Evolutionary conservation across 2,113 vertebrate species (phyloP), one percentile per base, ranked within the genome.

Genomic region (Perognathus longimembris): DNA sequence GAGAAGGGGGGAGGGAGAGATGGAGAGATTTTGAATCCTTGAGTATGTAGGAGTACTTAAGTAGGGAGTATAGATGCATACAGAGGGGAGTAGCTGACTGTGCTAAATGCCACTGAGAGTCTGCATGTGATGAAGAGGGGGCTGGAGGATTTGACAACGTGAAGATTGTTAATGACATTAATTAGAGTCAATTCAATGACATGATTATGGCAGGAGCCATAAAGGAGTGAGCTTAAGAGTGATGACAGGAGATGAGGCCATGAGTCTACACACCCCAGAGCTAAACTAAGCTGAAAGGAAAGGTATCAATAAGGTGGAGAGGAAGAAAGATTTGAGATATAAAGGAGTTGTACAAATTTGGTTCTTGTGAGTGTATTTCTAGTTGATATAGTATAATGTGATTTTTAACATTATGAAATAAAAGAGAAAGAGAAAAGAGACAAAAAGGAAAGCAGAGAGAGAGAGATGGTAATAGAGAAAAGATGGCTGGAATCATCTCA

Each of bases 181-280:
- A 92, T 88, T 88, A 74, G 45, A 70, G 10, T 30, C 32, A 38
- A 73, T 88, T 73, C 79, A 63, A 38, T 73, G 50, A 45, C 73
- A 77, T 7, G 32, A 63, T 50, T 57, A 54, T 78, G 74, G 42
- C 61, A 79, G 54, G 54, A 42, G 34, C n/a, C 66, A 81, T 38
- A 61, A 50, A 85, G 14, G 14, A 79, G 1, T 12, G 21, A 2
- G 6, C 73, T 76, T 90, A 67, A 76, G 66, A 64, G n/a, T 3
- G 3, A 28, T 24, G 34, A 34, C 11, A 34, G 45, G 6, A 84
- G 38, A 24, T 12, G 2, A 71, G 61, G 28, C 9, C 1, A 1
- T 36, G 21, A 28, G 1, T 11, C 17, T 40, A 10, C 6, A 11
- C 32, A 59, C 34, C 14, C 2, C n/a, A 83, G 50, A 57, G n/a